Percentiles rank a stretch among this genome's conserved stretches.
phyloP scores from a whole-genome alignment of 2,113 vertebrate species.

The Alexandromys fortis region DNA sequence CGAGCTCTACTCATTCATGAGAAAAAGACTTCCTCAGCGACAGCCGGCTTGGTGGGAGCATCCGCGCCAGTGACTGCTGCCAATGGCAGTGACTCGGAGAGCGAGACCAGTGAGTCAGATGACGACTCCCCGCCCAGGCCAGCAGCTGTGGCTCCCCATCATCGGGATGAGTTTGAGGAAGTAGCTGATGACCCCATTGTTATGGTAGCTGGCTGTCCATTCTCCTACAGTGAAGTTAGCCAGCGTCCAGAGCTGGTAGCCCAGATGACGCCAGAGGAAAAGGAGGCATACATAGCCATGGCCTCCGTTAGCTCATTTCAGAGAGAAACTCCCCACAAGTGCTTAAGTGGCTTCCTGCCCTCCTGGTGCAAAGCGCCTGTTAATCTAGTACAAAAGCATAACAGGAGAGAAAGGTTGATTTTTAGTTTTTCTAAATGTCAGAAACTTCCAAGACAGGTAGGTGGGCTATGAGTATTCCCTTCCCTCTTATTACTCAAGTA shows the following conservation, averaged over 20 bases:
- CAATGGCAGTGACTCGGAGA: slow-evolving; percentile 95
- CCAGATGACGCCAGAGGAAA: slow-evolving; percentile 96
- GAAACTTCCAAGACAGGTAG: slow-evolving; percentile 61
- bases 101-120: slow-evolving; percentile 98
- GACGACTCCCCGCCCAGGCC: slow-evolving; percentile 89
- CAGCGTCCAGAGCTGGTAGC: slow-evolving; percentile 96
- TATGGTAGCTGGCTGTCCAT: slow-evolving; percentile 91
- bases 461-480: slow-evolving; percentile 11
- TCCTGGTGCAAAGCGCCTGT: slow-evolving; percentile 27
- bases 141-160: neutral
- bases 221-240: slow-evolving; percentile 94
- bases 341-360: neutral
- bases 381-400: slow-evolving; percentile 62
- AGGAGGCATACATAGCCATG: slow-evolving; percentile 98
- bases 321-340: slow-evolving; percentile 66
- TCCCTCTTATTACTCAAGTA: slow-evolving; percentile 48
- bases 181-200: slow-evolving; percentile 93
- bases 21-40: slow-evolving; percentile 89
- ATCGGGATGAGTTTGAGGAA: slow-evolving; percentile 93
- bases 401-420: slow-evolving; percentile 34
- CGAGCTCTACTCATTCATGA: slow-evolving; percentile 97
- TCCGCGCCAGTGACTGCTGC: slow-evolving; percentile 79
- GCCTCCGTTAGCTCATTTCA: slow-evolving; percentile 71
- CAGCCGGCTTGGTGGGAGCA: slow-evolving; percentile 74
- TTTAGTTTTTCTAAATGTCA: slow-evolving; percentile 55